Evolutionary conservation across 1,140 invertebrate genomes (phyloP).

Genomic region (Odontomachus brunneus): DNA sequence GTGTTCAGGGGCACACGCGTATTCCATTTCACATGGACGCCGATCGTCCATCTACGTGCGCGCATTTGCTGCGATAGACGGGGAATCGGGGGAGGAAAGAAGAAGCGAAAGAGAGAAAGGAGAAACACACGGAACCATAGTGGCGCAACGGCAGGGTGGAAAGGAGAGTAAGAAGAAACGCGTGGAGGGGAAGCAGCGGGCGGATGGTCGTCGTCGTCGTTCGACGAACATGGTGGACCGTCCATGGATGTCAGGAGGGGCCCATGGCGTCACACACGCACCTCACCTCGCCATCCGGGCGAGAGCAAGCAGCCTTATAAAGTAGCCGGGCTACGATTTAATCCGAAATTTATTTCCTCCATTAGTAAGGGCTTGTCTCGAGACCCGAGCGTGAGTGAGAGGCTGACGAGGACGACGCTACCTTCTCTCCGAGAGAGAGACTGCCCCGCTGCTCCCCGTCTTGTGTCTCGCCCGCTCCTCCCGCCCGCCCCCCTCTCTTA

Average conservation of each 20-base stretch:
- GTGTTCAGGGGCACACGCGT: constrained; percentile 26
- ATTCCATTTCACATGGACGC: constrained; percentile 54
- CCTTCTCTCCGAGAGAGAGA: constrained; percentile 60
- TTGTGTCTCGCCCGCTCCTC: constrained; percentile 60
- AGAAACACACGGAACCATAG: constrained; percentile 30
- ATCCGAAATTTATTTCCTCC: constrained; percentile 86
- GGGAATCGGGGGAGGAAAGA: constrained; percentile 28
- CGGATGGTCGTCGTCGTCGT: constrained; percentile 58
- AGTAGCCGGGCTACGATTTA: constrained; percentile 85
- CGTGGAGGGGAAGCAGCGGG: constrained; percentile 48
- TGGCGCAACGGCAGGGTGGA: constrained; percentile 23
- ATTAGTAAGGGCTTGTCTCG: constrained; percentile 86
- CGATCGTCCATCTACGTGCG: constrained; percentile 52
- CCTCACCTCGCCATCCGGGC: constrained; percentile 67
- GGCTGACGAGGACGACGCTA: constrained; percentile 81
- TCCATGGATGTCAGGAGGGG: constrained; percentile 74
- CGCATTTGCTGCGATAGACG: neutral
- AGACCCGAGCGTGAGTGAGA: constrained; percentile 82
- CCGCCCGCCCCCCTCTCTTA: constrained; percentile 22
- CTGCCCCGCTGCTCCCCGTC: constrained; percentile 59
- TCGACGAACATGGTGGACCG: constrained; percentile 71
- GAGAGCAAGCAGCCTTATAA: constrained; percentile 81
- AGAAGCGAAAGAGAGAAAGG: constrained; percentile 28
- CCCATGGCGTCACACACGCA: constrained; percentile 76
- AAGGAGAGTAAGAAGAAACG: constrained; percentile 56